A percentile compares a stretch with the other conserved stretches of the same genome.
phyloP scores from a whole-genome alignment of 2,113 vertebrate genomes.

The Notarius lentiginosus region DNA sequence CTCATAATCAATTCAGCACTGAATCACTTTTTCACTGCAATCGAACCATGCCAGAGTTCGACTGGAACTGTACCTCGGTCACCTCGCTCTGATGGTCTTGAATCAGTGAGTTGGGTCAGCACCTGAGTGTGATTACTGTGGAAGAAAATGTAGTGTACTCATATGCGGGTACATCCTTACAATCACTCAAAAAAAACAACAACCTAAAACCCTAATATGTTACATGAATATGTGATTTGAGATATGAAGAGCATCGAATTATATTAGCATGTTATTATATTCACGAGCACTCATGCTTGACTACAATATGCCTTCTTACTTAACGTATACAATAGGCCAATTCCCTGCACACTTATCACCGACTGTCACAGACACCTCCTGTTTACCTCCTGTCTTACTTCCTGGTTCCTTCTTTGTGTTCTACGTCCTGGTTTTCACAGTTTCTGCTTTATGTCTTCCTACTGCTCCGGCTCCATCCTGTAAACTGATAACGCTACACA shows the following conservation, averaged over 20 bases:
- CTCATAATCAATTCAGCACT: too few species aligned
- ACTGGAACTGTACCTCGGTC: too few species aligned
- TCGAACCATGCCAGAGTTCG: too few species aligned
- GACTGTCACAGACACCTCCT: constrained; percentile 28
- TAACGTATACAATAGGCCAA: background rate
- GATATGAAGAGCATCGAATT: background rate
- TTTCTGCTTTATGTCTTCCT: constrained; percentile 33
- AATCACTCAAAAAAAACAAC: background rate
- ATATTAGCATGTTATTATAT: background rate
- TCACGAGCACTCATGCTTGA: background rate
- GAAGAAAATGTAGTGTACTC: background rate
- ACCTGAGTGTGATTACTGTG: background rate
- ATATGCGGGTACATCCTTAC: background rate
- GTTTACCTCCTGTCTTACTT: constrained; percentile 30
- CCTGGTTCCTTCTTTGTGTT: constrained; percentile 28
- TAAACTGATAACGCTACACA: background rate
- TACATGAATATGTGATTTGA: background rate
- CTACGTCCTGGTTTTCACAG: constrained; percentile 19
- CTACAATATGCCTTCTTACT: background rate
- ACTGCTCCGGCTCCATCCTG: background rate
- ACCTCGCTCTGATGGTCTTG: too few species aligned
- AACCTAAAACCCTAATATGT: background rate
- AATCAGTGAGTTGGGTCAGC: background rate
- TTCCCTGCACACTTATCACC: constrained; percentile 7
- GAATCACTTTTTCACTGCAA: too few species aligned